Evolutionary conservation across 1,140 invertebrate genomes (phyloP).

Genomic region (Plectrocnemia conspersa): DNA sequence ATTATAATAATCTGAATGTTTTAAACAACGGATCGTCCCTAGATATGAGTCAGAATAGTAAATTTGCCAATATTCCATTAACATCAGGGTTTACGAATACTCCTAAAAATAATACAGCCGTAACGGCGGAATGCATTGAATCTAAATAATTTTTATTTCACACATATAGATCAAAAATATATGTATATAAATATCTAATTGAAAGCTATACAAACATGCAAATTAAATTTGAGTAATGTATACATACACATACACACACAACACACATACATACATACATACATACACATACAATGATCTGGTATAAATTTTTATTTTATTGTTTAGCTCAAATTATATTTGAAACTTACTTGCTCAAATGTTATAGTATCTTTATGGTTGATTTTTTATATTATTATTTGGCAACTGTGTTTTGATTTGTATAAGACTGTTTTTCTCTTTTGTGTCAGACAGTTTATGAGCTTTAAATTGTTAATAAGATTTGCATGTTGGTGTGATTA

Average conservation of each 20-base stretch:
- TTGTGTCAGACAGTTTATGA: too few relatives aligned
- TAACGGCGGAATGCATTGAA: conserved; percentile 48
- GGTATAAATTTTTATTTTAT: background rate
- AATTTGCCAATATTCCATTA: conserved; percentile 41
- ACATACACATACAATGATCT: background rate
- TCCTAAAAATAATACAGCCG: conserved; percentile 42
- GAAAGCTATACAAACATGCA: too few relatives aligned
- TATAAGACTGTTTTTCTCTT: too few relatives aligned
- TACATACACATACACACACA: conserved; percentile 1
- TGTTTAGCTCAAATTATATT: background rate
- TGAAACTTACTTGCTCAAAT: background rate
- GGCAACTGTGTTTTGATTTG: too few relatives aligned
- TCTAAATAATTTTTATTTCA: conserved; percentile 44
- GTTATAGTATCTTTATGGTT: background rate
- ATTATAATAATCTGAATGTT: conserved; percentile 22
- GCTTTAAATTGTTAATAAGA: too few relatives aligned
- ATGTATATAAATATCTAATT: conserved; percentile 5
- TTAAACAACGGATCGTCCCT: conserved; percentile 9
- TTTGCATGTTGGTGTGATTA: too few relatives aligned
- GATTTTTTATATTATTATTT: conserved; percentile 10
- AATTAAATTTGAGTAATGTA: too few relatives aligned
- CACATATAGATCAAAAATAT: conserved; percentile 6
- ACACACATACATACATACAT: background rate
- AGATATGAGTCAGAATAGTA: conserved; percentile 24
- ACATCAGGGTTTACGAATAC: conserved; percentile 48